Base-by-base conservation (phyloP, 2,113 vertebrate genomes). In the Amazona vittata region DNA sequence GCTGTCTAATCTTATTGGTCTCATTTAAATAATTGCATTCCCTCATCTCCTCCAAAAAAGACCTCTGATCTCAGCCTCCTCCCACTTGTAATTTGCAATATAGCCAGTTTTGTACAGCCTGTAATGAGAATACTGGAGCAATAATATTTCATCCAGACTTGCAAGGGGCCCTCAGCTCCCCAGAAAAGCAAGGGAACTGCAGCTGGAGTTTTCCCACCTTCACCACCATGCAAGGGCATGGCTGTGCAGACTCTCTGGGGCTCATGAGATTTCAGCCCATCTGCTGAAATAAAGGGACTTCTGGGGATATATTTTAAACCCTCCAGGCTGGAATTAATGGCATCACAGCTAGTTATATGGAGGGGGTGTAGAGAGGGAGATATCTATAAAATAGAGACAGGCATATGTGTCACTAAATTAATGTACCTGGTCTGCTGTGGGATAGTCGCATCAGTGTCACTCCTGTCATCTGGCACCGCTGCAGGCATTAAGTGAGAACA, bases 1-100 rank as follows among this genome's bases (percentile, higher is more conserved):
- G 31, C 44, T 83, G 57, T 60, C 95, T 93, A 49, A 53, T 94
- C 93, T 97, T 95, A 97, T 91, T 92, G 94, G 59, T 75, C 57
- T 69, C 73, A 31, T 96, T 96, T 94, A 81, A 95, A 97, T 94
- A 97, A 97, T 92, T 79, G 74, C 74, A 71, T 88, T 93, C 73
- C 35, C 89, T 94, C 69, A 37, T 94, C 70, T 81, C 82, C 93
- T 95, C 73, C 41, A 88, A 67, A 90, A 93, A 94, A 82, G 75
- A 91, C 29, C 81, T 92, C 82, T 46, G 74, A 91, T 93, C 62
- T 65, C 62, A 31, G 13, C 87, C 70, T 59, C 52, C 92, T 96
- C 86, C 94, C 59, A 80, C 83, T 91, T 29, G 28, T 95, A 85
- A 73, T 84, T 64, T 88, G 80, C 86, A 88, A 94, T 75, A 63